Percentiles rank a stretch among this genome's conserved stretches.
Conservation (phyloP, 92 coral and sea anemone genomes). For the Epizoanthus ramosus region DNA sequence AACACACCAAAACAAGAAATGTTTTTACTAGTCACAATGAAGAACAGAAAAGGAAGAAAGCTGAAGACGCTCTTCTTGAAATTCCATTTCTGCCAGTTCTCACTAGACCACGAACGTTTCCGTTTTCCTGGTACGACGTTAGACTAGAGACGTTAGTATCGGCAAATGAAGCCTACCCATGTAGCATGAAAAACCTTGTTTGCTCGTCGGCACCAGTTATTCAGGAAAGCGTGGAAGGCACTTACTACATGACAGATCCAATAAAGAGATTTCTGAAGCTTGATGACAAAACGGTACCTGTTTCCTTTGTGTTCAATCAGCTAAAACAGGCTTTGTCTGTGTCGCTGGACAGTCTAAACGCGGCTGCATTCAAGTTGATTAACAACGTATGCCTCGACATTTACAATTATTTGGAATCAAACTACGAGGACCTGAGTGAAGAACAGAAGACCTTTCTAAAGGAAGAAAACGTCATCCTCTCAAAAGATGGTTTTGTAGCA, state of each 20-base stretch:
- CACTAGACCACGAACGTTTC: slow-evolving; percentile 56
- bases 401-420: slow-evolving; percentile 53
- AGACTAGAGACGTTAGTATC: slow-evolving; percentile 39
- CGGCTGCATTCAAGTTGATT: not conserved
- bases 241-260: not conserved
- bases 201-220: slow-evolving; percentile 66
- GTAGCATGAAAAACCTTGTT: slow-evolving; percentile 54
- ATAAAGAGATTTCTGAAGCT: slow-evolving; percentile 34
- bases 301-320: slow-evolving; percentile 42
- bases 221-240: slow-evolving; percentile 40
- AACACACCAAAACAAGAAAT: not conserved
- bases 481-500: slow-evolving; percentile 32
- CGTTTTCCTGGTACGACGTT: slow-evolving; percentile 70
- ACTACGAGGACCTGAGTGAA: not conserved
- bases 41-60: not conserved
- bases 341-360: not conserved
- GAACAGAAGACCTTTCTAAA: slow-evolving; percentile 28
- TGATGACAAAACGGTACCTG: not conserved
- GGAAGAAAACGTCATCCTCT: slow-evolving; percentile 45
- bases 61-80: slow-evolving; percentile 19
- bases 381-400: slow-evolving; percentile 39
- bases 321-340: slow-evolving; percentile 46
- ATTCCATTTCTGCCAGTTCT: slow-evolving; percentile 67
- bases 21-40: not conserved
- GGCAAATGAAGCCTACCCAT: slow-evolving; percentile 59